These are phyloP conservation scores for Pentalonia nigronervosa DNA, from an alignment of 1,140 invertebrate genomes.

Conservation along the genomic window DNA sequence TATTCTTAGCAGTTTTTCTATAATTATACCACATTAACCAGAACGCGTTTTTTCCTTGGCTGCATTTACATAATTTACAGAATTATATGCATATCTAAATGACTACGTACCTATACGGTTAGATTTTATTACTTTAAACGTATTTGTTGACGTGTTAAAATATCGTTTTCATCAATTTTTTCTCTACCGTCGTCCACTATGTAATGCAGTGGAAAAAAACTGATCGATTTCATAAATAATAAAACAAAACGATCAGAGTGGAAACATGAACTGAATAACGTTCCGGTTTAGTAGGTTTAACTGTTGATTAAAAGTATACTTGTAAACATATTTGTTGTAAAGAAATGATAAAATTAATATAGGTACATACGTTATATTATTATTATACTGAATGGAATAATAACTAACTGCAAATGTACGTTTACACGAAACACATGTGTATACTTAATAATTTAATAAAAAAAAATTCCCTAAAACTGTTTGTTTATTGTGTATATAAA, in stretches of 20 bases:
- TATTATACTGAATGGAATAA: neutral
- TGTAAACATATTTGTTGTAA: slow-evolving; percentile 33
- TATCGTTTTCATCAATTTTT: slow-evolving; percentile 39
- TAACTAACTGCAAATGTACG: neutral
- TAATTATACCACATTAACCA: slow-evolving; percentile 25
- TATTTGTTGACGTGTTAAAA: slow-evolving; percentile 28
- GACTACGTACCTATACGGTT: neutral
- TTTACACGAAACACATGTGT: neutral
- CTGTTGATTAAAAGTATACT: slow-evolving; percentile 29
- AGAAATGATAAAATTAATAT: slow-evolving; percentile 22
- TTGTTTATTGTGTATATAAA: neutral
- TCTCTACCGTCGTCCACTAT: neutral
- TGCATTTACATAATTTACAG: slow-evolving; percentile 33
- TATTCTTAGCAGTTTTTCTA: slow-evolving; percentile 4
- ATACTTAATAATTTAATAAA: neutral
- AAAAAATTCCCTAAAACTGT: neutral
- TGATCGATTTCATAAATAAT: slow-evolving; percentile 22
- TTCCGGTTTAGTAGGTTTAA: slow-evolving; percentile 42
- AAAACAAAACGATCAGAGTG: slow-evolving; percentile 37
- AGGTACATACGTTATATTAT: neutral
- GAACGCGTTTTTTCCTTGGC: neutral
- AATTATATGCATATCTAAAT: slow-evolving; percentile 41
- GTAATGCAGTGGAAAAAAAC: neutral
- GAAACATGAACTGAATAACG: slow-evolving; percentile 16
- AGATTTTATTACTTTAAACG: slow-evolving; percentile 12